These are phyloP conservation scores for Syngnathus rostellatus DNA, from an alignment of 2,797 vertebrate species.

Conservation along the genomic window DNA sequence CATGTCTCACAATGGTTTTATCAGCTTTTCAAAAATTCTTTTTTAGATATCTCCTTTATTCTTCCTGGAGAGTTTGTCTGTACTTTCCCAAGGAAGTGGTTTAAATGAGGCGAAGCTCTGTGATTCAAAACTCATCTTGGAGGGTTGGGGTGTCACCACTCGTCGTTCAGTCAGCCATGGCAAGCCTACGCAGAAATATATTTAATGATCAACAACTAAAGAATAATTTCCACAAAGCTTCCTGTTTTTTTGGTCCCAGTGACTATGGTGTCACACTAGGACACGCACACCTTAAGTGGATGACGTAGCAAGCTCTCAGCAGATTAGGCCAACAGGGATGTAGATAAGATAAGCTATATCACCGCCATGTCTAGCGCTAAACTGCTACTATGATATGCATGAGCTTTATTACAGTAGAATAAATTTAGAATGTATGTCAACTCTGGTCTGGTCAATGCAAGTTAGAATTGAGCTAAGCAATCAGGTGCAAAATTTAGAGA, in stretches of 20 bases:
- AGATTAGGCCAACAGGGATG: slow-evolving; percentile 56
- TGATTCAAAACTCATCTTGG: slow-evolving; percentile 33
- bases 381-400: background rate
- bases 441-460: background rate
- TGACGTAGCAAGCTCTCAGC: slow-evolving; percentile 48
- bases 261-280: slow-evolving; percentile 27
- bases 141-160: slow-evolving; percentile 20
- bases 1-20: slow-evolving; percentile 45
- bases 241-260: slow-evolving; percentile 20
- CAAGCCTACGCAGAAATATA: slow-evolving; percentile 18
- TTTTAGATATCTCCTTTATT: background rate
- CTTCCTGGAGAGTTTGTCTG: background rate
- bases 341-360: slow-evolving; percentile 62
- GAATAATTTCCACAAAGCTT: background rate
- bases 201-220: background rate
- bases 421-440: background rate
- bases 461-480: background rate
- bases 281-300: slow-evolving; percentile 39
- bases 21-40: slow-evolving; percentile 22
- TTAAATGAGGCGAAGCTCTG: background rate
- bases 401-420: background rate
- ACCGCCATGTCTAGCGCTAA: slow-evolving; percentile 12
- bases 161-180: background rate
- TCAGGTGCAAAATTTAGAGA: background rate
- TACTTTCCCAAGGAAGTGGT: background rate